These are phyloP conservation scores for Numida meleagris DNA, from an alignment of 2,113 vertebrate species.

Conservation along the genomic window DNA sequence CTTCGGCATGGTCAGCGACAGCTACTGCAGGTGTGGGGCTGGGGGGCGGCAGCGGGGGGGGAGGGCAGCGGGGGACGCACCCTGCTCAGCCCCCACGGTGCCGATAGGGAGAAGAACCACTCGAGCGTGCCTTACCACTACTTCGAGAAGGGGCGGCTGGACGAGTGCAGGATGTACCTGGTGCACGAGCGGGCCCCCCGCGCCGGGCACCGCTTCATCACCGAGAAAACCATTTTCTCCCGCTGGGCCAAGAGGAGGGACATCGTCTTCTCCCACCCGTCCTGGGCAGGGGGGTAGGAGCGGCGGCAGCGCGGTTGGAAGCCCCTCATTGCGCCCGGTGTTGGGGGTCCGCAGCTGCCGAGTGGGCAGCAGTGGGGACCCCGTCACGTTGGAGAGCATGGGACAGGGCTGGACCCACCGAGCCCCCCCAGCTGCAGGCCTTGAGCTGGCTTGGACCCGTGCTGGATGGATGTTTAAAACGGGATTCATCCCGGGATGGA, in stretches of 20 bases:
- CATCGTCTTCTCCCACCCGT: slow-evolving; percentile 85
- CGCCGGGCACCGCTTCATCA: slow-evolving; percentile 94
- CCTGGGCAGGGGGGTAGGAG: slow-evolving; percentile 76
- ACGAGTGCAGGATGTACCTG: slow-evolving; percentile 91
- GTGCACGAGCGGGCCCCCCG: slow-evolving; percentile 81
- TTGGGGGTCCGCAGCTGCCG: neutral
- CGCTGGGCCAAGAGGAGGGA: slow-evolving; percentile 87
- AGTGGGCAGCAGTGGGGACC: neutral
- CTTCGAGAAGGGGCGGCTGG: slow-evolving; percentile 84
- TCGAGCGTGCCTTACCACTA: slow-evolving; percentile 92
- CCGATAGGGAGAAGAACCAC: slow-evolving; percentile 72
- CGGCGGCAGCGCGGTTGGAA: fast-evolving
- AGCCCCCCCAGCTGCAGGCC: fast-evolving
- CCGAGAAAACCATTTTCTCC: slow-evolving; percentile 92
- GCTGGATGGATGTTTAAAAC: neutral
- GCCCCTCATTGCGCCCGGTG: neutral
- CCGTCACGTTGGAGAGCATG: fast-evolving
- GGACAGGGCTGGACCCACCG: fast-evolving
- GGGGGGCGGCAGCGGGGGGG: fast-evolving
- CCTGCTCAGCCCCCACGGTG: neutral
- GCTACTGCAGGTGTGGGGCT: slow-evolving; percentile 84
- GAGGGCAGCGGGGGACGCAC: fast-evolving
- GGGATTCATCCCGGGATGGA: neutral
- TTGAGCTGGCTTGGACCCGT: neutral
- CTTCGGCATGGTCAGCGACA: slow-evolving; percentile 92